A percentile compares a stretch with the other conserved stretches of the same genome.
phyloP scores from a whole-genome alignment of 2,797 vertebrate genomes.

The Danio albolineatus region DNA sequence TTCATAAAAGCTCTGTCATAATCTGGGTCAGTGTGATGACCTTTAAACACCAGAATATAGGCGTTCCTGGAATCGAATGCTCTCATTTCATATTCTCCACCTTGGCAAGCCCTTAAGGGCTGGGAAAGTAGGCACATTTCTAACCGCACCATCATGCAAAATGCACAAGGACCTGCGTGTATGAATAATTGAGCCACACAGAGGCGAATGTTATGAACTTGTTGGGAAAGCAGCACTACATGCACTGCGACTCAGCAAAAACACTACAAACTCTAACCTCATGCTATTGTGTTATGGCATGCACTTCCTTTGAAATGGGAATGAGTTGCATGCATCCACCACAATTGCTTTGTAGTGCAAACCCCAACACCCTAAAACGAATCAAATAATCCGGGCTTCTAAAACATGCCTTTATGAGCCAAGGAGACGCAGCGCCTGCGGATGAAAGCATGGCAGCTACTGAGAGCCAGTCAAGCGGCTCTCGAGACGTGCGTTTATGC shows the following conservation, averaged over 20 bases:
- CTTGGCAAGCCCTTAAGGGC: neutral
- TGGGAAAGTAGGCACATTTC: constrained; percentile 8
- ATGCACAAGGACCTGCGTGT: constrained; percentile 27
- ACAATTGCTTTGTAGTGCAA: neutral
- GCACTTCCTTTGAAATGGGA: neutral
- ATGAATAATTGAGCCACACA: constrained; percentile 42
- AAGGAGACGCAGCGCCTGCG: neutral
- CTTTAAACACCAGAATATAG: neutral
- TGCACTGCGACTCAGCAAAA: neutral
- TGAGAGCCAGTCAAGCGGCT: neutral
- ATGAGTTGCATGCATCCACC: neutral
- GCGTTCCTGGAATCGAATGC: neutral
- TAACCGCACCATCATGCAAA: constrained; percentile 21
- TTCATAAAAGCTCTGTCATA: no score
- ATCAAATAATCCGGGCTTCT: neutral
- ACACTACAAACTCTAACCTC: neutral
- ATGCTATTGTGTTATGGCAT: neutral
- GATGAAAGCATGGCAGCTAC: neutral
- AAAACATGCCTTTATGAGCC: neutral
- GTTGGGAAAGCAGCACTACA: neutral
- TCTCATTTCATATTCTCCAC: constrained; percentile 11
- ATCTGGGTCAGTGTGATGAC: no score
- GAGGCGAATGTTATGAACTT: constrained; percentile 3
- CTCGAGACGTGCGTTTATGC: neutral
- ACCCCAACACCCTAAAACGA: neutral